phyloP scores from a whole-genome alignment of 2,113 vertebrate genomes.

The Columbina picui region DNA sequence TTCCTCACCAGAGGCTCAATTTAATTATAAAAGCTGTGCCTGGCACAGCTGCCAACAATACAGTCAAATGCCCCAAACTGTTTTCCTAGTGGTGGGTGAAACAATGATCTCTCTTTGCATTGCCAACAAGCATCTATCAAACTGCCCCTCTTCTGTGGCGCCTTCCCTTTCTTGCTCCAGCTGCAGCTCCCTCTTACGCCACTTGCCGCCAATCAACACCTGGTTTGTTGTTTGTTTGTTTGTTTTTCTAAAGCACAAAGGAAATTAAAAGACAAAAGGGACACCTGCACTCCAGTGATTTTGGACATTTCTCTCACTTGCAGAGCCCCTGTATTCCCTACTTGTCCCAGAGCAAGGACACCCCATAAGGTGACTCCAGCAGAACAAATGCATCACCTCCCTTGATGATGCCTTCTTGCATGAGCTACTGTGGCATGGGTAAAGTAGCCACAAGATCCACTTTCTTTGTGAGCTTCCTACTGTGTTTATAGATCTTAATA shows the following conservation, averaged over 20 bases:
- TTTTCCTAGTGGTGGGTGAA: constrained; percentile 15
- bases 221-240: accelerated
- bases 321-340: background rate
- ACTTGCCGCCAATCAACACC: background rate
- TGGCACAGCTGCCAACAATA: constrained; percentile 3
- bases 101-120: background rate
- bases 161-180: background rate
- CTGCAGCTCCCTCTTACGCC: background rate
- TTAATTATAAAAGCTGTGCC: constrained; percentile 49
- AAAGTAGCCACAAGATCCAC: background rate
- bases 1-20: constrained; percentile 32
- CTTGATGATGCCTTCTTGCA: background rate
- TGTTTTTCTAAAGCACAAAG: background rate
- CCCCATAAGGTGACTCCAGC: background rate
- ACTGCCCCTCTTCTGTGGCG: background rate
- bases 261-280: background rate
- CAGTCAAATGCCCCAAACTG: background rate
- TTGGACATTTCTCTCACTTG: background rate
- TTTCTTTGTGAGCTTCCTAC: background rate
- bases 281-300: background rate
- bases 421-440: accelerated
- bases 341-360: background rate
- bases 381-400: background rate
- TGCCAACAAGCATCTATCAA: background rate
- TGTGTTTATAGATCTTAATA: background rate